Base-by-base conservation (phyloP, 2,888 invertebrate species). In the Andrena trimmerana region DNA sequence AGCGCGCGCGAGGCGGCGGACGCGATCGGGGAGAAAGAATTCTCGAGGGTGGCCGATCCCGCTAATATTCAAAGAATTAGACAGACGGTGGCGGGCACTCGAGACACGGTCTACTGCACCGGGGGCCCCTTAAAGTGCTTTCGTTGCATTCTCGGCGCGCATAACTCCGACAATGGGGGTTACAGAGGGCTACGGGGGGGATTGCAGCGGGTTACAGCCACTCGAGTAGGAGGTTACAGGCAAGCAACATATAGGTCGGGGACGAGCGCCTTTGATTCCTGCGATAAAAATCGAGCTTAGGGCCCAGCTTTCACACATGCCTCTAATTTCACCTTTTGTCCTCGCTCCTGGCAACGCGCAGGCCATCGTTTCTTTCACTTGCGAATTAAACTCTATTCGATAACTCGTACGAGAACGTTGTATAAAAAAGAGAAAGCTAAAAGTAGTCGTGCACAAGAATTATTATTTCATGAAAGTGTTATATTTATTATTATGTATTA, bases 51-150 rank as follows among this genome's bases (percentile, higher is more conserved):
- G 85, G 81, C 68, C 81, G 88, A 90, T 89, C 87, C 86, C 87
- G 90, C 90, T 89, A 91, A 91, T 91, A 90, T 87, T 88, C 86
- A 84, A 90, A 91, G 90, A 89, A 90, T 89, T 88, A 89, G 90
- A 91, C 90, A 91, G 90, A 90, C 90, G 89, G 90, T 87, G 88
- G 89, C 74, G 85, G 86, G 86, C 89, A 82, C 91, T 91, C 76
- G 91, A 91, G 90, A 89, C 88, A 91, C 88, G 91, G 89, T 88
- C 90, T 87, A 75, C 88, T 90, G 89, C 89, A 88, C 87, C 84
- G 90, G 81, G 83, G 80, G 42, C 86, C 90, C 90, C 86, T 88
- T 83, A 85, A 88, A 89, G 86, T 88, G 86, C 89, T 87, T 90
- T 89, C 85, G 86, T 88, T 89, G 87, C 86, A 79, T 85, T 88